phyloP scores from a whole-genome alignment of 2,113 vertebrate genomes.

The Tachuris rubrigastra region DNA sequence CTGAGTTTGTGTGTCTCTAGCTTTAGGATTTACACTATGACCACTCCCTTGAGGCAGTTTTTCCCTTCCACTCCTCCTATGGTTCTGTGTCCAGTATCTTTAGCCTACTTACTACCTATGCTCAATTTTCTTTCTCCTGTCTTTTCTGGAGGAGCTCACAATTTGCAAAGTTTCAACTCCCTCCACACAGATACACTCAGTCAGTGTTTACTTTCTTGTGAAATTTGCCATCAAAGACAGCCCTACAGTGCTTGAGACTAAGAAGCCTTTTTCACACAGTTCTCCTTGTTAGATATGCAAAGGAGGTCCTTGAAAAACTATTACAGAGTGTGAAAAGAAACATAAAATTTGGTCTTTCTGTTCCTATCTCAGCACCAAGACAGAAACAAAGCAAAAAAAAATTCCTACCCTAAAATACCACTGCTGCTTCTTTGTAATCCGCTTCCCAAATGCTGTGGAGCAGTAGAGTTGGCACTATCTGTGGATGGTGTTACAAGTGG shows the following conservation, averaged over 20 bases:
- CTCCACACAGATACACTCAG: not conserved
- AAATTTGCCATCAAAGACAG: not conserved
- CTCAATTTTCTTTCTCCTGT: not conserved
- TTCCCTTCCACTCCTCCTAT: not conserved
- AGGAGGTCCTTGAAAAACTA: not conserved
- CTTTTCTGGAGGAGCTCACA: not conserved
- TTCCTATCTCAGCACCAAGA: not conserved
- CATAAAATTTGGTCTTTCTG: not conserved
- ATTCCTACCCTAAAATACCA: fast-evolving
- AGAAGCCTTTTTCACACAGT: not conserved
- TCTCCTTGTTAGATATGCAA: not conserved
- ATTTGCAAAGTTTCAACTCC: not conserved
- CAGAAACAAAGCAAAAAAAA: not conserved
- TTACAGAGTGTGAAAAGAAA: not conserved
- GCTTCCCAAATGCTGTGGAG: not conserved
- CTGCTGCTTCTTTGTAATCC: not conserved
- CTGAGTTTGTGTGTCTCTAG: not conserved
- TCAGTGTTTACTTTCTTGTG: not conserved
- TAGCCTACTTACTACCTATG: not conserved
- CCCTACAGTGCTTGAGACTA: not conserved
- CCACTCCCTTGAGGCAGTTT: not conserved
- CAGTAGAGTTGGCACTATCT: fast-evolving
- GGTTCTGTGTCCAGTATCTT: not conserved
- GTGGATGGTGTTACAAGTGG: not conserved
- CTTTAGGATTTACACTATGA: not conserved